Conservation (phyloP, 2,113 vertebrate species). For the Glareola pratincola region DNA sequence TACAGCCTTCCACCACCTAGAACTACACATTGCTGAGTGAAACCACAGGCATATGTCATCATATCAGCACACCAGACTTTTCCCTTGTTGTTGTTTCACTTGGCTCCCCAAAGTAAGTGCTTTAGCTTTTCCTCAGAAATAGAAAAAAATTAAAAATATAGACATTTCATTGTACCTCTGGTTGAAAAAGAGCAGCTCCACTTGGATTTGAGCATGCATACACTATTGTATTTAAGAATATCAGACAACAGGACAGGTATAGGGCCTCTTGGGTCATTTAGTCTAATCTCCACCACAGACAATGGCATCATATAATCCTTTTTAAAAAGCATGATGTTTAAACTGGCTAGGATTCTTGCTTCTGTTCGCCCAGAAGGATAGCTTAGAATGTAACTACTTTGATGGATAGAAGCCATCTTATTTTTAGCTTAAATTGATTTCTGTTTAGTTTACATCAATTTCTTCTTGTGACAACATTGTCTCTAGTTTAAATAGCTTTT, state of each 20-base stretch:
- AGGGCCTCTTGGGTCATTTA: background rate
- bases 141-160: background rate
- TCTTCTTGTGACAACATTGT: background rate
- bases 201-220: background rate
- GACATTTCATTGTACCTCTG: background rate
- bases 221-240: background rate
- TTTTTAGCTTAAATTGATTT: constrained; percentile 4
- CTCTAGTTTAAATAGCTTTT: background rate
- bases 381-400: background rate
- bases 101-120: background rate
- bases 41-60: background rate
- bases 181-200: background rate
- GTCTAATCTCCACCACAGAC: background rate
- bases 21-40: background rate
- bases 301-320: background rate
- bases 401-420: background rate
- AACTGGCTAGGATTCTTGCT: background rate
- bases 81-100: background rate
- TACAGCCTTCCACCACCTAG: background rate
- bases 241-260: background rate
- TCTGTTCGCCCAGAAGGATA: background rate
- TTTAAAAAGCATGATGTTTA: background rate
- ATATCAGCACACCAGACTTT: background rate
- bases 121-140: background rate
- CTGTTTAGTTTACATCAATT: background rate